Evolutionary conservation across 2,113 vertebrate species (phyloP), one percentile per base, ranked within the genome.

Genomic region (Gallinago jamesoni): DNA sequence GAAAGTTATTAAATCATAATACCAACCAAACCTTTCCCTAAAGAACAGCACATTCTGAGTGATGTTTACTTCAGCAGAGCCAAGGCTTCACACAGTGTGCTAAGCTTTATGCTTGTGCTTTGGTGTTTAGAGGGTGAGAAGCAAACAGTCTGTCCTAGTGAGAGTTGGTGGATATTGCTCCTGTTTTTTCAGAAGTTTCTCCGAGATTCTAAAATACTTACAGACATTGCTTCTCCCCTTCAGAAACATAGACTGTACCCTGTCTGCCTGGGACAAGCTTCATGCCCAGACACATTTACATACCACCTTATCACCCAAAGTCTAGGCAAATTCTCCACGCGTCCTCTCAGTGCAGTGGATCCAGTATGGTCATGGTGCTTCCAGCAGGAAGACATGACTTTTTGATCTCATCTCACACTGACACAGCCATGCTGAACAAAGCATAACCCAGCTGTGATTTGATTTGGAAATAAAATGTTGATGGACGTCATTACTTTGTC

Each of bases 381-480:
- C 13, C 6, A 22, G 14, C n/a, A 72, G 70, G 30, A 72, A 73
- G 27, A 63, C 10, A 28, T 0, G 0, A n/a, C 35, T 92, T 69
- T 84, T 62, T 76, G 28, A 91, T 41, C 86, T 92, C 53, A 76
- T 13, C 30, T 28, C 63, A 53, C 55, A 57, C n/a, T 55, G 83
- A 90, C 52, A 89, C 10, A 66, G 35, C 50, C 41, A 79, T 19
- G 57, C 20, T 66, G 53, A 89, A 57, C 62, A 87, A 69, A 89
- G 82, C 25, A 78, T 9, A 87, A 85, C 17, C 14, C 80, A 94
- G 84, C 57, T 78, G 57, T 60, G 69, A 75, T 60, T 75, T 84
- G 47, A 57, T 73, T 84, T 79, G 57, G 57, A 93, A 92, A 93
- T 35, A 89, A 79, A 89, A 79, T 37, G 7, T 30, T 82, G 50